A percentile compares a stretch with the other conserved stretches of the same genome.
Conservation (phyloP, 2,888 invertebrate genomes). For the Helicoverpa assulta region DNA sequence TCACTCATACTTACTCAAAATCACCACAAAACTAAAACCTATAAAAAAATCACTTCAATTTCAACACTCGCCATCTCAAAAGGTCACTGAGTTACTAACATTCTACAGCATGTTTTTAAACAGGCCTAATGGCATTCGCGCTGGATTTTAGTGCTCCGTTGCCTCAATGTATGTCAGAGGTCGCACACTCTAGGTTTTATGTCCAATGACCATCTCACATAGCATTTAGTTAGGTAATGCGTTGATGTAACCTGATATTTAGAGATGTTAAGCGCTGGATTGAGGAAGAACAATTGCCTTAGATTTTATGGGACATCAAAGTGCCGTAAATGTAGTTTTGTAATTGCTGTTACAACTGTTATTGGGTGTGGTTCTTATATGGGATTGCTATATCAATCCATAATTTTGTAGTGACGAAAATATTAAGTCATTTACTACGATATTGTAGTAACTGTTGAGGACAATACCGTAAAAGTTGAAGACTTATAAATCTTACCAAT, state of each 20-base stretch:
- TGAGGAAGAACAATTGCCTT: conserved; percentile 40
- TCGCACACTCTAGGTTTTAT: conserved; percentile 70
- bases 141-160: conserved; percentile 60
- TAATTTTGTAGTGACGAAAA: no score
- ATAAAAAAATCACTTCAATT: conserved; percentile 56
- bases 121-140: conserved; percentile 57
- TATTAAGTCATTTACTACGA: no score
- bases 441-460: neutral
- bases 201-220: conserved; percentile 70
- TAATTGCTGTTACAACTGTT: no score
- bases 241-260: conserved; percentile 57
- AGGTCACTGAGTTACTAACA: conserved; percentile 62
- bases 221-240: conserved; percentile 63
- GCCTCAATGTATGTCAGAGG: conserved; percentile 67
- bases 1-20: no score
- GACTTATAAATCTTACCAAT: no score
- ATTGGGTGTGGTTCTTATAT: no score
- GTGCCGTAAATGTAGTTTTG: neutral
- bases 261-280: conserved; percentile 46
- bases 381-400: no score
- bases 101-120: conserved; percentile 64
- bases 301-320: conserved; percentile 26
- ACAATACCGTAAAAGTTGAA: no score
- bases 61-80: conserved; percentile 55
- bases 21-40: neutral